Evolutionary conservation across 2,797 vertebrate genomes (phyloP), one percentile per base, ranked within the genome.

Genomic region (Netta rufina): DNA sequence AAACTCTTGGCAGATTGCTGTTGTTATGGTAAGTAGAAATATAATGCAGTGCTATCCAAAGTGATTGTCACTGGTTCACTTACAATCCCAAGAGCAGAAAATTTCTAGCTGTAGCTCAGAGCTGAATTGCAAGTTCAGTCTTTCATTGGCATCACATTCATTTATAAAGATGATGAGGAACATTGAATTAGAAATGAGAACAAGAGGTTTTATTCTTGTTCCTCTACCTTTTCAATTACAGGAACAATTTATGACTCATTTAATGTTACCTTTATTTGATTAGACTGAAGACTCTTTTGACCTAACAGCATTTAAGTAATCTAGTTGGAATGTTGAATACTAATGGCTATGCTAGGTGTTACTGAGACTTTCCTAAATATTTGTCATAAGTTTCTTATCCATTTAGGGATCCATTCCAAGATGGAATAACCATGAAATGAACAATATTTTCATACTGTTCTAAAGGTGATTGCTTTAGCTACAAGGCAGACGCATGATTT

Each of bases 151-250:
- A 66, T 73, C 51, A 60, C 11, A 57, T 82, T 72, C 1, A 36
- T 89, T 95, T 92, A 76, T 56, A 60, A 92, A 78, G 61, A 87
- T 88, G 16, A 16, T 36, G 6, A 73, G 39, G 36, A 76, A 53
- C 43, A 73, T 22, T 89, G 70, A 82, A 87, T 87, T 72, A 84
- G 45, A 91, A 93, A 78, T 61, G 71, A 77, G 57, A 77, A 22
- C 25, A 87, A 90, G 71, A 51, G 10, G 49, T 90, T 92, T 94
- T 61, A 51, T 82, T 85, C 65, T 65, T 87, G 6, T 77, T 71
- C 54, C 15, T 73, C 45, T 90, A 45, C 54, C 45, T 87, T 89
- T 74, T 92, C 69, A 94, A 58, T 93, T 92, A 66, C 4, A 87
- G 54, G 21, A 87, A 77, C 9, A 85, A 72, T 74, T 85, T 92